These are phyloP conservation scores for Porites evermanni DNA, from an alignment of 92 coral and sea anemone genomes.

Conservation along the genomic window DNA sequence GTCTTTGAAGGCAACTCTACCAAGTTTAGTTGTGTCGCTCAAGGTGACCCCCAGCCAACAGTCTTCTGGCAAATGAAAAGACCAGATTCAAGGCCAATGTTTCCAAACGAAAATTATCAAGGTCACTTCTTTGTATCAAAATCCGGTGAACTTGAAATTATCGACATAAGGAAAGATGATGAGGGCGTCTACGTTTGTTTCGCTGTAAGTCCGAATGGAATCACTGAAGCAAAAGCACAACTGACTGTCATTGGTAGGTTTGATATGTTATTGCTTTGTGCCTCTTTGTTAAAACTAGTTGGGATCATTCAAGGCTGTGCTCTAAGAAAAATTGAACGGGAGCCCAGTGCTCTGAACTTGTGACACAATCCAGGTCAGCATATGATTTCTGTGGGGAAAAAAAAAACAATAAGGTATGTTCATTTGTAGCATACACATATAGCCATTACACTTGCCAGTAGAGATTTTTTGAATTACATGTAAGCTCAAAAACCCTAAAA, in stretches of 20 bases:
- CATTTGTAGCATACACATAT: too few relatives aligned
- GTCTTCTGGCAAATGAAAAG: slow-evolving; percentile 83
- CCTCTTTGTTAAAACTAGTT: too few relatives aligned
- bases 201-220: slow-evolving; percentile 58
- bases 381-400: too few relatives aligned
- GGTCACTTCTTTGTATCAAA: slow-evolving; percentile 62
- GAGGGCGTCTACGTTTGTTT: slow-evolving; percentile 78
- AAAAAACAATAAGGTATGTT: too few relatives aligned
- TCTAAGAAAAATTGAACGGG: too few relatives aligned
- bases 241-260: slow-evolving; percentile 79
- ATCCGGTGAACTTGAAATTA: slow-evolving; percentile 75
- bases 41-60: slow-evolving; percentile 80
- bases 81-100: slow-evolving; percentile 50
- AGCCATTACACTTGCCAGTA: too few relatives aligned
- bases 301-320: too few relatives aligned
- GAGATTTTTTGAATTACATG: too few relatives aligned
- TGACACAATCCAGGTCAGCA: too few relatives aligned
- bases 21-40: slow-evolving; percentile 73
- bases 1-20: slow-evolving; percentile 69
- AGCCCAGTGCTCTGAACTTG: too few relatives aligned
- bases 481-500: too few relatives aligned
- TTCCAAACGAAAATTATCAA: slow-evolving; percentile 64
- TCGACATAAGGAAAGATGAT: slow-evolving; percentile 63
- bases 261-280: too few relatives aligned
- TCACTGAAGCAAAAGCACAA: slow-evolving; percentile 59